Conservation (phyloP, 2,113 vertebrate species). For the Tachuris rubrigastra region DNA sequence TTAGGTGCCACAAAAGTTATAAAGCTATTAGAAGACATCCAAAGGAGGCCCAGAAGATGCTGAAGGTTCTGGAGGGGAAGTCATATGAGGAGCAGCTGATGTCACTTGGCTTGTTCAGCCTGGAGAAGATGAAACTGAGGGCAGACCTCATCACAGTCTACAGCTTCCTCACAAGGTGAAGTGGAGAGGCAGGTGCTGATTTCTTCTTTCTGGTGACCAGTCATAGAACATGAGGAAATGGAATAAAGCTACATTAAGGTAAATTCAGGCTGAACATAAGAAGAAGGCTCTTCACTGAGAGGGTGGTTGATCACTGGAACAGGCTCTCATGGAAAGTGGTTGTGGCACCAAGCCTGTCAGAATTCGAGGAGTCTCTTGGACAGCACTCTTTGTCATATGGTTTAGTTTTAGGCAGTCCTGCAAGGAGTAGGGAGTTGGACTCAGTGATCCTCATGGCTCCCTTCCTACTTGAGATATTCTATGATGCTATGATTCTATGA, state of each 20-base stretch:
- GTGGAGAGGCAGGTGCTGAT: background rate
- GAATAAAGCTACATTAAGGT: background rate
- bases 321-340: background rate
- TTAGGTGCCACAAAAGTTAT: background rate
- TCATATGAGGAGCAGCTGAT: background rate
- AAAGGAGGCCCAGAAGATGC: background rate
- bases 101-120: background rate
- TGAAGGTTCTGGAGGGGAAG: background rate
- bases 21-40: background rate
- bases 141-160: background rate
- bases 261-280: background rate
- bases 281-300: background rate
- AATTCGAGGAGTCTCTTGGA: background rate
- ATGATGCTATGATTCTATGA: background rate
- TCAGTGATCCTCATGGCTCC: background rate
- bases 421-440: background rate
- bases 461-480: background rate
- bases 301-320: background rate
- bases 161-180: background rate
- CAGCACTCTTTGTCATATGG: background rate
- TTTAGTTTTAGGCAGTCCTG: background rate
- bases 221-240: fast-evolving
- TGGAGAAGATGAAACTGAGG: background rate
- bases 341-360: background rate
- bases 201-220: background rate